Percentiles rank a stretch among this genome's conserved stretches.
Evolutionary conservation across 1,140 invertebrate genomes (phyloP).

Genomic region (Solen grandis): DNA sequence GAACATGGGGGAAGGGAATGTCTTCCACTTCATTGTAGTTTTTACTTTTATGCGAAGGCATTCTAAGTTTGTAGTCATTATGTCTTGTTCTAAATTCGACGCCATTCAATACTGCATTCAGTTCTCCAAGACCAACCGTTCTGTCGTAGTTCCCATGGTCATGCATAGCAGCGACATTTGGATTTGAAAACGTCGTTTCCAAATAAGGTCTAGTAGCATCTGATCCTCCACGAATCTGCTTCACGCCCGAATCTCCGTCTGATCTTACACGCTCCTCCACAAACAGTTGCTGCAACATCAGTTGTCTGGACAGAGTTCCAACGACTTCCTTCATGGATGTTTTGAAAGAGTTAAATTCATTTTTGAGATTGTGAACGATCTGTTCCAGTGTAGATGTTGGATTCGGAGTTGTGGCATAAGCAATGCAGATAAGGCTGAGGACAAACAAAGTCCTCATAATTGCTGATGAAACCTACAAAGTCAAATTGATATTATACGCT

Average conservation of each 20-base stretch:
- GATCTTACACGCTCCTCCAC: conserved; percentile 66
- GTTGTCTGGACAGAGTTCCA: conserved; percentile 57
- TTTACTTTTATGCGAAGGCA: conserved; percentile 56
- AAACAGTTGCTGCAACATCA: conserved; percentile 66
- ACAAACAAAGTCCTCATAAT: no score
- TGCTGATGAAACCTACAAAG: no score
- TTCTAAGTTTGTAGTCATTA: conserved; percentile 74
- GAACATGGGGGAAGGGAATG: conserved; percentile 72
- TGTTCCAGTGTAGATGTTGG: no score
- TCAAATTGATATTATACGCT: no score
- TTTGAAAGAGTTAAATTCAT: not conserved
- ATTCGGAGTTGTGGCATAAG: no score
- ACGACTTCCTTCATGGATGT: conserved; percentile 38
- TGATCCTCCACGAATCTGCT: conserved; percentile 52
- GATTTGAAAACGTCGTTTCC: conserved; percentile 18
- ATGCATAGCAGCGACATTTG: conserved; percentile 57
- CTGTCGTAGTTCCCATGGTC: conserved; percentile 70
- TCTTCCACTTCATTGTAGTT: conserved; percentile 64
- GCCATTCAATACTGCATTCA: conserved; percentile 72
- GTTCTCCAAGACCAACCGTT: conserved; percentile 73
- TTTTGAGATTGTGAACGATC: no score
- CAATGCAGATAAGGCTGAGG: no score
- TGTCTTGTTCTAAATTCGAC: conserved; percentile 75
- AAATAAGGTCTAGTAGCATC: conserved; percentile 57
- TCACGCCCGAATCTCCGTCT: conserved; percentile 66